phyloP scores from a whole-genome alignment of 2,797 vertebrate genomes.

The Manis pentadactyla region DNA sequence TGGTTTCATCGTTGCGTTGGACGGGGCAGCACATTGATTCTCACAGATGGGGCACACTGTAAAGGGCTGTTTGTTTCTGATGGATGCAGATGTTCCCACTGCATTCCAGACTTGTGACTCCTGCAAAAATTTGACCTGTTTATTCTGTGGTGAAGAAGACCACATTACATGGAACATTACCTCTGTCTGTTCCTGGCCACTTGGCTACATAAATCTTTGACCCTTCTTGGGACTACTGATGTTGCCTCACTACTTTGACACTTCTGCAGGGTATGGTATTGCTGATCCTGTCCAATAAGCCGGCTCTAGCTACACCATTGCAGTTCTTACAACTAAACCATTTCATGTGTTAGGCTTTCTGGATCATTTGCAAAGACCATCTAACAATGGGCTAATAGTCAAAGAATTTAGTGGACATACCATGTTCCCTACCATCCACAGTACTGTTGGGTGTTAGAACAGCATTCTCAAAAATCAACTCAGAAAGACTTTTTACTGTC shows the following conservation, averaged over 20 bases:
- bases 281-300: not conserved
- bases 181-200: not conserved
- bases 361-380: constrained; percentile 40
- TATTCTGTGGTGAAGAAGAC: not conserved
- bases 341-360: constrained; percentile 15
- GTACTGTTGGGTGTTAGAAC: not conserved
- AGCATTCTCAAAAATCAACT: not conserved
- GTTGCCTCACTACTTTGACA: not conserved
- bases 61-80: not conserved
- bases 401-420: not conserved
- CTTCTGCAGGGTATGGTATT: not conserved
- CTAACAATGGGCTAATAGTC: not conserved
- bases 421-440: not conserved
- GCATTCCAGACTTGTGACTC: not conserved
- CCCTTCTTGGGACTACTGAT: not conserved
- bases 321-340: not conserved
- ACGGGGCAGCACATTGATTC: not conserved
- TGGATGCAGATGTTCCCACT: not conserved
- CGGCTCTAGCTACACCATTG: not conserved
- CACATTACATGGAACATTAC: not conserved
- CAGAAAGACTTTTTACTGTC: not conserved
- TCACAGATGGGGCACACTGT: not conserved
- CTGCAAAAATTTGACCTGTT: not conserved
- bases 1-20: not conserved
- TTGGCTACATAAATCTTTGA: not conserved